Evolutionary conservation across 2,888 invertebrate genomes (phyloP).

Genomic region (Pseudanteris insignis): DNA sequence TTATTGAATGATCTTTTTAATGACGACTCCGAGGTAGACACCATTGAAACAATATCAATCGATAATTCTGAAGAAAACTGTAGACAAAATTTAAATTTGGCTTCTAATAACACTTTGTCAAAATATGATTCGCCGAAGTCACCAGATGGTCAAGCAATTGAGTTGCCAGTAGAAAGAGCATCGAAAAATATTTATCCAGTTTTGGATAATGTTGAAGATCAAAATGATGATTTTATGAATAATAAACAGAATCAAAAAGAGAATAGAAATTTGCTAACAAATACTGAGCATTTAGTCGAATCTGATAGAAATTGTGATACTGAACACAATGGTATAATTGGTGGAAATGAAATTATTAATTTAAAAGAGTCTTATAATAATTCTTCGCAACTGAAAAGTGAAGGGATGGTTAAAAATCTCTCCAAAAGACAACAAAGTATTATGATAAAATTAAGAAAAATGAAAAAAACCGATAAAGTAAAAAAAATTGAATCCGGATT

Average conservation of each 20-base stretch:
- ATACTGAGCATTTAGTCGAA: too few relatives aligned
- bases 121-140: constrained; percentile 4
- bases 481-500: background rate
- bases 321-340: too few relatives aligned
- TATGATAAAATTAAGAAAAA: constrained; percentile 5
- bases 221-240: too few relatives aligned
- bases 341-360: too few relatives aligned
- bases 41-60: background rate
- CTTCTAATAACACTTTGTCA: background rate
- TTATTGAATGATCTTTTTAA: background rate
- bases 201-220: background rate
- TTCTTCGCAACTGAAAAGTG: background rate
- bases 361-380: background rate
- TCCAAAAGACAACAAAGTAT: constrained; percentile 2
- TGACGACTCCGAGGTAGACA: background rate
- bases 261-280: too few relatives aligned
- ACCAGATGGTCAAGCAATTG: constrained; percentile 3
- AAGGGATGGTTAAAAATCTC: background rate
- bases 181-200: constrained; percentile 6
- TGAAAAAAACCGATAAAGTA: constrained; percentile 4
- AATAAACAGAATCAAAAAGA: too few relatives aligned
- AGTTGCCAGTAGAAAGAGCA: background rate
- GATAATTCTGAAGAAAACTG: background rate
- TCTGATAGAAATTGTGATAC: too few relatives aligned
- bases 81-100: background rate